Percentiles rank a stretch among this genome's conserved stretches.
Evolutionary conservation across 2,113 vertebrate species (phyloP).

Genomic region (Actinemys pallida): DNA sequence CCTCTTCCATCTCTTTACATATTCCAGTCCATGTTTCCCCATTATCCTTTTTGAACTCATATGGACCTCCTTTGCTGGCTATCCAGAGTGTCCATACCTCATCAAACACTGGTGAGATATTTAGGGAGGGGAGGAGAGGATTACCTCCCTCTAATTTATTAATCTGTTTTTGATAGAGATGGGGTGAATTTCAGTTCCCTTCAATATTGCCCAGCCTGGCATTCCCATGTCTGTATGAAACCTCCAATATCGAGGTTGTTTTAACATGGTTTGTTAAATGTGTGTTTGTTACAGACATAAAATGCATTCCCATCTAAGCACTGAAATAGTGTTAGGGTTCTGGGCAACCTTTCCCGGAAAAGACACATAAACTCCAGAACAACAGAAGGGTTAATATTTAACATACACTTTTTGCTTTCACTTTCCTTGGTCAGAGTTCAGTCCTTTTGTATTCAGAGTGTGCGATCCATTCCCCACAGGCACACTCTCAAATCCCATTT

Average conservation of each 20-base stretch:
- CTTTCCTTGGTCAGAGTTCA: neutral
- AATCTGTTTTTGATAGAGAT: neutral
- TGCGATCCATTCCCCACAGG: neutral
- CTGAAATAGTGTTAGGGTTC: neutral
- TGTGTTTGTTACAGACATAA: neutral
- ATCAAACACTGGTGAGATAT: neutral
- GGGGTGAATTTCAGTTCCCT: neutral
- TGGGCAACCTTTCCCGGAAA: neutral
- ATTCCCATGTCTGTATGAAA: neutral
- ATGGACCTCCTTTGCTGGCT: neutral
- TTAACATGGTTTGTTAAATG: neutral
- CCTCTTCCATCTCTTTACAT: neutral
- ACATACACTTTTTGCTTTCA: neutral
- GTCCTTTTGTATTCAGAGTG: neutral
- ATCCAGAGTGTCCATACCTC: neutral
- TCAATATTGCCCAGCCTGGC: neutral
- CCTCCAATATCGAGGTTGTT: neutral
- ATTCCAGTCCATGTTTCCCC: neutral
- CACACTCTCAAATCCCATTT: neutral
- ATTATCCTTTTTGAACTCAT: neutral
- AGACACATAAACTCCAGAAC: rapidly evolving
- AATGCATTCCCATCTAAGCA: neutral
- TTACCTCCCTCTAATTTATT: neutral
- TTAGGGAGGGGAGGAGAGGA: neutral
- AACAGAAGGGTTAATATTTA: neutral